A percentile compares a stretch with the other conserved stretches of the same genome.
phyloP scores from a whole-genome alignment of 2,797 vertebrate species.

The Podarcis lilfordi region DNA sequence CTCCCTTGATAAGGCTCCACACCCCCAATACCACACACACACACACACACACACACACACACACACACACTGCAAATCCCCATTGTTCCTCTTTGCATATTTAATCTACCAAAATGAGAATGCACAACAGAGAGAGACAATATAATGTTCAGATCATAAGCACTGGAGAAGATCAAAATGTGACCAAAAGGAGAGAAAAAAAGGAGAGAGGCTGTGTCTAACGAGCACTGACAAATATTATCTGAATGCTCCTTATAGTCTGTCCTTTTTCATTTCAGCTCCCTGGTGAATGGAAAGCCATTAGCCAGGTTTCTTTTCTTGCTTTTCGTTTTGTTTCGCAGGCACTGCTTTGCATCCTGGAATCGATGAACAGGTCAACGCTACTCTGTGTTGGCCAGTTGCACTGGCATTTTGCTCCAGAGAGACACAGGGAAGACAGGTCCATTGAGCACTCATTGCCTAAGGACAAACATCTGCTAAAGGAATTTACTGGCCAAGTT shows the following conservation, averaged over 20 bases:
- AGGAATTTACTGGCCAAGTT: constrained; percentile 58
- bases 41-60: not conserved
- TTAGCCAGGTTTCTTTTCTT: not conserved
- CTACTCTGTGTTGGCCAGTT: constrained; percentile 49
- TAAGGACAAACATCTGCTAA: constrained; percentile 65
- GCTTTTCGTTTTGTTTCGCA: not conserved
- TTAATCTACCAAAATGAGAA: constrained; percentile 73
- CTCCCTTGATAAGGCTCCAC: constrained; percentile 39
- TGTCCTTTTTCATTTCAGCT: constrained; percentile 57
- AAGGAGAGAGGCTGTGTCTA: not conserved
- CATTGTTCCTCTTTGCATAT: constrained; percentile 68
- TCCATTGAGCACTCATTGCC: constrained; percentile 58
- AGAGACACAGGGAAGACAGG: constrained; percentile 48
- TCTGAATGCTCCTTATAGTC: constrained; percentile 26
- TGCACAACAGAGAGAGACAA: constrained; percentile 55
- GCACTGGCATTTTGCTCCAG: constrained; percentile 51
- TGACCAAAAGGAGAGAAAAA: constrained; percentile 18
- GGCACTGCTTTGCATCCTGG: constrained; percentile 18
- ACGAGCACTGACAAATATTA: constrained; percentile 58
- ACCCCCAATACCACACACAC: not conserved
- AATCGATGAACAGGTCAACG: constrained; percentile 36
- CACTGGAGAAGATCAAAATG: constrained; percentile 42
- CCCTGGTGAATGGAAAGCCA: constrained; percentile 51
- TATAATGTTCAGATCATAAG: constrained; percentile 51
- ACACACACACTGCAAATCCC: constrained; percentile 47